These are phyloP conservation scores for Ptilonorhynchus violaceus DNA, from an alignment of 2,113 vertebrate genomes.

Conservation along the genomic window DNA sequence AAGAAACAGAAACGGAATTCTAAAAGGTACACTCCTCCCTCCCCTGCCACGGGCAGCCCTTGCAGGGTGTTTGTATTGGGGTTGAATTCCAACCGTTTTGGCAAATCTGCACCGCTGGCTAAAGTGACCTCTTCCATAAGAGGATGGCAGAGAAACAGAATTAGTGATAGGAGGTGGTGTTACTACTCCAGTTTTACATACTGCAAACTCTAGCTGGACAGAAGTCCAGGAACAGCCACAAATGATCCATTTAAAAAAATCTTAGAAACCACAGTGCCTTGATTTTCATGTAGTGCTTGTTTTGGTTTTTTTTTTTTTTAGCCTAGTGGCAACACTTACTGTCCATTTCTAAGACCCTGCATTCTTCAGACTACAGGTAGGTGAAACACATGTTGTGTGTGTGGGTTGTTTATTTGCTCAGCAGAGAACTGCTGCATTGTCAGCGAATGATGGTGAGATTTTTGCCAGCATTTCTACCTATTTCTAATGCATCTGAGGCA, in stretches of 20 bases:
- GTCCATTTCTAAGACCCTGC: not conserved
- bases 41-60: constrained; percentile 40
- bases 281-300: not conserved
- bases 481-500: not conserved
- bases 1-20: too few species aligned
- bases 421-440: not conserved
- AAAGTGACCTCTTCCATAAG: not conserved
- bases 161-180: not conserved
- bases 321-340: not conserved
- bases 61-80: not conserved
- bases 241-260: not conserved
- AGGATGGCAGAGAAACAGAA: not conserved
- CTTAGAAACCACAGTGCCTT: not conserved
- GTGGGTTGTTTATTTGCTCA: not conserved
- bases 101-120: constrained; percentile 2
- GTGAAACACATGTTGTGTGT: rapidly evolving
- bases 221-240: not conserved
- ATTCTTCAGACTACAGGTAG: not conserved
- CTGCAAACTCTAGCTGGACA: not conserved
- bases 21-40: constrained; percentile 9
- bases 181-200: not conserved
- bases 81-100: constrained; percentile 55
- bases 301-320: not conserved
- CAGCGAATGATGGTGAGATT: not conserved
- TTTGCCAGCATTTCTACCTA: not conserved